Evolutionary conservation across 92 coral and sea anemone genomes (phyloP), one percentile per base, ranked within the genome.

Genomic region (Epizoanthus scotinus): DNA sequence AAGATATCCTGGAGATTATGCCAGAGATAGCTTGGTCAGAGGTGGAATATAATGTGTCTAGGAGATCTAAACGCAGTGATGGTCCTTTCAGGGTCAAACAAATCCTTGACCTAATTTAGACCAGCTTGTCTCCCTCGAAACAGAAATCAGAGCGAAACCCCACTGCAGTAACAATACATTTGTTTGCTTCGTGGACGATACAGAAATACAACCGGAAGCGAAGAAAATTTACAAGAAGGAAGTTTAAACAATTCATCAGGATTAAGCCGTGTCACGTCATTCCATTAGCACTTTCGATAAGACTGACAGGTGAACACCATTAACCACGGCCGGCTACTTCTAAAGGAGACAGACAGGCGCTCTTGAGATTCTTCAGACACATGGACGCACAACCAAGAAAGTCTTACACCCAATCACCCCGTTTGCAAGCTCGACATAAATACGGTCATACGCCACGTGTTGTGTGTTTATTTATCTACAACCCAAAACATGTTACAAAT

Each of bases 201-300:
- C 67, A 59, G 36, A 75, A 59, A 38, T 17, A 47, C 63, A 36
- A 59, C 40, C 81, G 69, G 81, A 75, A 74, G 54, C 44, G 19
- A 59, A 42, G 21, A 13, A 57, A 38, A 38, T 59, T 58, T 52
- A 25, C 81, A 58, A 40, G 59, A 59, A 58, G 12, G 17, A 75
- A 29, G 26, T 58, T 53, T 40, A 63, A 59, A 75, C 56, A 57
- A 75, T 75, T 75, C 61, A 59, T 75, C 81, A 59, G 67, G 81
- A 75, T 75, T 75, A 57, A 58, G 8, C 49, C 40, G 38, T 59
- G 68, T 44, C 81, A 60, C 81, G 67, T 20, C 68, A 60, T 31
- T 13, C 69, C 68, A 75, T 75, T 75, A 75, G 81, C 40, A 58
- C 57, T 54, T 57, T 5, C 24, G 81, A 75, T 75, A 75, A 75